These are phyloP conservation scores for Caerostris darwini DNA, from an alignment of 1,140 invertebrate species.

Conservation along the genomic window DNA sequence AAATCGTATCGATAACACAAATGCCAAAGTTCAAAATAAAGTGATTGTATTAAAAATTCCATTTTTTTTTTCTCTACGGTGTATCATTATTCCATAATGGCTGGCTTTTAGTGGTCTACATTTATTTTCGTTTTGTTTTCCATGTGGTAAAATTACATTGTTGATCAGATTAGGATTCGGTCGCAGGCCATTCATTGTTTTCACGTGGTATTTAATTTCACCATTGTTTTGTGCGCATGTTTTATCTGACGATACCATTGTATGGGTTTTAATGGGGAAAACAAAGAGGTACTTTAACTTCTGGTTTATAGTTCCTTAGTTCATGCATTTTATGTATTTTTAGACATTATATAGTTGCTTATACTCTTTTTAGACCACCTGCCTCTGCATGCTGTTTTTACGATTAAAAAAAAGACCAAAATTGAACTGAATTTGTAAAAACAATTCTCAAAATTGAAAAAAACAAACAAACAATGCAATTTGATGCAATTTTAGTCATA, in stretches of 20 bases:
- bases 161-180: constrained; percentile 7
- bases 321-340: not conserved
- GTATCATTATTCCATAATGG: not conserved
- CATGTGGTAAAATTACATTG: not conserved
- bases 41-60: not conserved
- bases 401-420: too few relatives aligned
- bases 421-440: too few relatives aligned
- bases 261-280: not conserved
- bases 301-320: too few relatives aligned
- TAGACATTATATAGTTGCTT: not conserved
- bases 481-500: too few relatives aligned
- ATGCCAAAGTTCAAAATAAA: not conserved
- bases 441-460: too few relatives aligned
- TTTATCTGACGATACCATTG: not conserved
- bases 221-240: not conserved
- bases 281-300: not conserved
- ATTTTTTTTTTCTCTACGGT: not conserved
- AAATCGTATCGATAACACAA: too few relatives aligned
- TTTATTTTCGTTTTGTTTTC: constrained; percentile 1
- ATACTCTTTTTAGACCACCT: too few relatives aligned
- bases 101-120: not conserved
- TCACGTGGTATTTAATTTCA: not conserved
- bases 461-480: too few relatives aligned
- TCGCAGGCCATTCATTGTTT: not conserved
- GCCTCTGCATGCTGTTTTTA: too few relatives aligned